A percentile compares a stretch with the other conserved stretches of the same genome.
phyloP scores from a whole-genome alignment of 2,888 invertebrate species.

The Tubulanus polymorphus region DNA sequence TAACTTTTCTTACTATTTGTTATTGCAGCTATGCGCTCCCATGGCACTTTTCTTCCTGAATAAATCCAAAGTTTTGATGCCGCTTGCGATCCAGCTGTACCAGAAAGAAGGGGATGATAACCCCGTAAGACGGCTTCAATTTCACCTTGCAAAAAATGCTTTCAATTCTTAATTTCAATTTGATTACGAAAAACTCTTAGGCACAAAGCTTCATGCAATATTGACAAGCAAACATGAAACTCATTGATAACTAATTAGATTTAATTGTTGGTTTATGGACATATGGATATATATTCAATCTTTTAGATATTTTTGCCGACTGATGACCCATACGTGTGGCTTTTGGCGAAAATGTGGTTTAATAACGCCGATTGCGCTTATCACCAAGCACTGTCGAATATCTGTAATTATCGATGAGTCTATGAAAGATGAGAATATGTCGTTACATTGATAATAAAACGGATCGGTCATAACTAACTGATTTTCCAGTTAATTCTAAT shows the following conservation, averaged over 20 bases:
- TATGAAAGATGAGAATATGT: not conserved
- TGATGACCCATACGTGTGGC: constrained; percentile 50
- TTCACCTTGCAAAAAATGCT: not conserved
- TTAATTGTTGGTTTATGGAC: too few species aligned
- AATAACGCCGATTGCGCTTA: constrained; percentile 52
- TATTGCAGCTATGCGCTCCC: constrained; percentile 39
- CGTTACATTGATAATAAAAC: too few species aligned
- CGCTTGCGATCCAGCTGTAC: constrained; percentile 52
- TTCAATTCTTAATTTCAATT: not conserved
- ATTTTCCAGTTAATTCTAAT: too few species aligned
- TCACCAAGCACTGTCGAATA: constrained; percentile 51
- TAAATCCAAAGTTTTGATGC: constrained; percentile 38
- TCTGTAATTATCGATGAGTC: constrained; percentile 29
- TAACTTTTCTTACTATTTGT: too few species aligned
- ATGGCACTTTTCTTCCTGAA: constrained; percentile 51
- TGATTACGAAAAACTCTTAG: too few species aligned
- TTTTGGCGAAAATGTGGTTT: constrained; percentile 54
- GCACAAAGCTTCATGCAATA: too few species aligned
- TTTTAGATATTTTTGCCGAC: constrained; percentile 51
- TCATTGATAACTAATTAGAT: too few species aligned
- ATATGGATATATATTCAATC: too few species aligned
- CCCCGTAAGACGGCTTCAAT: constrained; percentile 35
- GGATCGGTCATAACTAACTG: too few species aligned
- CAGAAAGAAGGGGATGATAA: constrained; percentile 48
- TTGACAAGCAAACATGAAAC: too few species aligned